Percentiles rank a stretch among this genome's conserved stretches.
phyloP scores from a whole-genome alignment of 30 jellyfish, hydroid and myxozoan genomes.

The Pelagia noctiluca region DNA sequence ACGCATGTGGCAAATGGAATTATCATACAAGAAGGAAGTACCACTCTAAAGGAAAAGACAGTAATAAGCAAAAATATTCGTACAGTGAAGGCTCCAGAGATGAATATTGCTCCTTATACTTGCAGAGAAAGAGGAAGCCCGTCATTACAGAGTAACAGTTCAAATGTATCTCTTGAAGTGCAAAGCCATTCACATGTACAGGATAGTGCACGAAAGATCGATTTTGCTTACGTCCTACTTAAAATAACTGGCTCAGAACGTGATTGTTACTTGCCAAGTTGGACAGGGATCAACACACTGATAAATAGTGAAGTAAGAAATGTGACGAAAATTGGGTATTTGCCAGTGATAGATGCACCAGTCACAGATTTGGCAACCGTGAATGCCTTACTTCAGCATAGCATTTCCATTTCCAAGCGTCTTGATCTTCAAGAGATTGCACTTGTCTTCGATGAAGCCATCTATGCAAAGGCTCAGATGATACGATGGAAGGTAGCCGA shows the following conservation, averaged over 20 bases:
- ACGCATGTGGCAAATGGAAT: slow-evolving; percentile 73
- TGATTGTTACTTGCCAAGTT: slow-evolving; percentile 28
- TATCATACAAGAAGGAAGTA: slow-evolving; percentile 21
- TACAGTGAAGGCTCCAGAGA: slow-evolving; percentile 47
- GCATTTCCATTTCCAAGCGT: slow-evolving; percentile 21
- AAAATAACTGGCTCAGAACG: not conserved
- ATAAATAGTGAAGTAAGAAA: slow-evolving; percentile 19
- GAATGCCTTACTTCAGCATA: slow-evolving; percentile 26
- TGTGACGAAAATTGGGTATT: slow-evolving; percentile 39
- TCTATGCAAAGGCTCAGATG: slow-evolving; percentile 65
- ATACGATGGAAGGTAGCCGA: slow-evolving; percentile 59
- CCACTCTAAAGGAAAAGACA: slow-evolving; percentile 18
- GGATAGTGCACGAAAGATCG: slow-evolving; percentile 6
- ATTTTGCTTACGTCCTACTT: slow-evolving; percentile 27
- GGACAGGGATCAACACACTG: slow-evolving; percentile 48
- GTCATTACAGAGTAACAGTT: slow-evolving; percentile 28
- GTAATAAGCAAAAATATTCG: slow-evolving; percentile 34
- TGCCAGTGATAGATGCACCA: slow-evolving; percentile 47
- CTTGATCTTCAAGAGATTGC: slow-evolving; percentile 28
- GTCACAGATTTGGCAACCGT: slow-evolving; percentile 64
- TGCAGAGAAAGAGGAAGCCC: slow-evolving; percentile 43
- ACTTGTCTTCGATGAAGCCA: slow-evolving; percentile 67
- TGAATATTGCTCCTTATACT: slow-evolving; percentile 23
- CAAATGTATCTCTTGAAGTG: slow-evolving; percentile 15
- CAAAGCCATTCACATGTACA: slow-evolving; percentile 28